Evolutionary conservation across 2,113 vertebrate species (phyloP).

Genomic region (Dipodomys merriami): DNA sequence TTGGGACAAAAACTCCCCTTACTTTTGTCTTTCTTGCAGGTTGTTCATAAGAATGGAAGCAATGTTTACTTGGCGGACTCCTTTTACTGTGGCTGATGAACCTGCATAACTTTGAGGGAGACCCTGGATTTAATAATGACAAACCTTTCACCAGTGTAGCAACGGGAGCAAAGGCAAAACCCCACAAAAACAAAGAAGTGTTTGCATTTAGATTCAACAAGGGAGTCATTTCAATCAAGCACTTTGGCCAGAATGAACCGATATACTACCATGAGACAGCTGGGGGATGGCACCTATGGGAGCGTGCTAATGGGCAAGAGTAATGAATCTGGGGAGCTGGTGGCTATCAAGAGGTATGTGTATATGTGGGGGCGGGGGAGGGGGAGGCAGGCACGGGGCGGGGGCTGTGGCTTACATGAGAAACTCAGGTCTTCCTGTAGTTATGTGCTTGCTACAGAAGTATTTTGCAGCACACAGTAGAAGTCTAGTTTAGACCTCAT

Average conservation of each 20-base stretch:
- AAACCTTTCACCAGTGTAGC: slow-evolving; percentile 46
- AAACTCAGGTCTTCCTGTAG: background rate
- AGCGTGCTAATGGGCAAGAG: slow-evolving; percentile 97
- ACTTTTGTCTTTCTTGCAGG: background rate
- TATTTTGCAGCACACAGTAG: background rate
- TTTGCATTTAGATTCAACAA: slow-evolving; percentile 25
- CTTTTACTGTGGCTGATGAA: slow-evolving; percentile 64
- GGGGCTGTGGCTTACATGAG: background rate
- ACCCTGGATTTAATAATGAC: slow-evolving; percentile 70
- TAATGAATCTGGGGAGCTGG: slow-evolving; percentile 96
- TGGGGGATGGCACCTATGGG: slow-evolving; percentile 98
- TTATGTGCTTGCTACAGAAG: background rate
- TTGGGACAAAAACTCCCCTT: background rate
- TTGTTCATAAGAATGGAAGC: slow-evolving; percentile 72
- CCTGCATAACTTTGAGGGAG: slow-evolving; percentile 48
- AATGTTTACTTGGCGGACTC: slow-evolving; percentile 60
- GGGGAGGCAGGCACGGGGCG: background rate
- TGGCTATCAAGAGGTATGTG: slow-evolving; percentile 96
- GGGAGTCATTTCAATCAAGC: slow-evolving; percentile 10
- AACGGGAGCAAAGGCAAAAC: slow-evolving; percentile 51
- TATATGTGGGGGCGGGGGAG: too few relatives aligned
- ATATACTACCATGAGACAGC: slow-evolving; percentile 95
- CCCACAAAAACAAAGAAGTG: background rate
- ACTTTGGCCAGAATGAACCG: slow-evolving; percentile 91
- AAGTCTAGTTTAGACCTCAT: background rate